These are phyloP conservation scores for Drosophila melanogaster DNA, from an alignment of 1,140 invertebrate genomes.

Conservation along the genomic window DNA sequence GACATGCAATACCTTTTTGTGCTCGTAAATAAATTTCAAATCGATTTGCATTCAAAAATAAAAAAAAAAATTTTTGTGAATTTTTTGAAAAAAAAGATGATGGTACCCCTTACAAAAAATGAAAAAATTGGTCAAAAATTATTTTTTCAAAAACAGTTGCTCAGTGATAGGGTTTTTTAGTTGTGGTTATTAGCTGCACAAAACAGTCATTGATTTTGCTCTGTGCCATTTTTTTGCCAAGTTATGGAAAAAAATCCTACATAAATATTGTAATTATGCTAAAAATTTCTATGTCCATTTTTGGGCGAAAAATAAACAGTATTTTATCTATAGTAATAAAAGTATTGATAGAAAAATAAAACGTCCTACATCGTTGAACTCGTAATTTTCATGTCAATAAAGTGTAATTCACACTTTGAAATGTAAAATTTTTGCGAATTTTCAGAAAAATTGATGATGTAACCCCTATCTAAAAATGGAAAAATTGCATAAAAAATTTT, in stretches of 20 bases:
- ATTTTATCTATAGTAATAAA: too few species aligned
- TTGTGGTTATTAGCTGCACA: background rate
- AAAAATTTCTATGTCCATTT: too few species aligned
- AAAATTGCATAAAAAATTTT: background rate
- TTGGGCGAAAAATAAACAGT: too few species aligned
- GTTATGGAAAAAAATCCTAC: background rate
- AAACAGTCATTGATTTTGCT: background rate
- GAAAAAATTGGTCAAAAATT: background rate
- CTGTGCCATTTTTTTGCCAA: background rate
- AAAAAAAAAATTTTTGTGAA: background rate
- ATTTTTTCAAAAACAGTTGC: background rate
- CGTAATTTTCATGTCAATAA: background rate
- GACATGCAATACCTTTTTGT: background rate
- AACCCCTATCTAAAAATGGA: background rate
- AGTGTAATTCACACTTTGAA: background rate
- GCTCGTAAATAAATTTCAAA: background rate
- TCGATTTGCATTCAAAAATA: background rate
- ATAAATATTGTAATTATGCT: too few species aligned
- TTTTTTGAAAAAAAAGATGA: background rate
- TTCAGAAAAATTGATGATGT: background rate
- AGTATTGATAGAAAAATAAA: too few species aligned
- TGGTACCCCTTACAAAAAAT: background rate
- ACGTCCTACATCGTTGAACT: too few species aligned
- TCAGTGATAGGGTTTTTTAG: background rate
- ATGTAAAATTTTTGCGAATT: background rate